Evolutionary conservation across 1,140 invertebrate species (phyloP).

Genomic region (Nautilus pompilius): DNA sequence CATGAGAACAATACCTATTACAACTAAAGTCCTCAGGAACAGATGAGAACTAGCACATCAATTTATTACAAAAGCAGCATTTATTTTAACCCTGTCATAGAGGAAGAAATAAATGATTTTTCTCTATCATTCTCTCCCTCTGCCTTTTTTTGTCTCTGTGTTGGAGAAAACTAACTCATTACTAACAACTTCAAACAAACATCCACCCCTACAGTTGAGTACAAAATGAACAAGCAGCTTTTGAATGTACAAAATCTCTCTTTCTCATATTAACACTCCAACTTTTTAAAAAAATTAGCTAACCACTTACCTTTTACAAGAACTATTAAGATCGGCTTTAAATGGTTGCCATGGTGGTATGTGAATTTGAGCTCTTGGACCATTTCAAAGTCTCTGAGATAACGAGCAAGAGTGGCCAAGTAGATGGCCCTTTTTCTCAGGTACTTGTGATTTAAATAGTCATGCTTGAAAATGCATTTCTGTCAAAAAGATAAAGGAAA

Average conservation of each 20-base stretch:
- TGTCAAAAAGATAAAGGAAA: constrained; percentile 16
- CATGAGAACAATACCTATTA: no score
- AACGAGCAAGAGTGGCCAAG: constrained; percentile 67
- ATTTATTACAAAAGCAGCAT: not conserved
- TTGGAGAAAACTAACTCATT: no score
- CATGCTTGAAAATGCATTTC: constrained; percentile 53
- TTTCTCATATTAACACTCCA: no score
- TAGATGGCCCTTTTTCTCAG: constrained; percentile 79
- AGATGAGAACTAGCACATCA: not conserved
- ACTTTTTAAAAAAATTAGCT: no score
- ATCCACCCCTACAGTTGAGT: no score
- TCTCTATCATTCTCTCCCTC: no score
- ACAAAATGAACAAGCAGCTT: no score
- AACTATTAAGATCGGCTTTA: constrained; percentile 69
- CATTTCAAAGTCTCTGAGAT: constrained; percentile 58
- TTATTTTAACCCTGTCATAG: not conserved
- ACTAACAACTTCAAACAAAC: no score
- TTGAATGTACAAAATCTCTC: no score
- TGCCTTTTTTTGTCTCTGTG: no score
- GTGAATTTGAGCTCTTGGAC: constrained; percentile 57
- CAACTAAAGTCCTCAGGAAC: not conserved
- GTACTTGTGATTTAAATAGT: constrained; percentile 80
- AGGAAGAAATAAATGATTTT: no score
- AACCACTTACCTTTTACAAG: constrained; percentile 59
- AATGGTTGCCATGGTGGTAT: constrained; percentile 59